A percentile compares a stretch with the other conserved stretches of the same genome.
Evolutionary conservation across 2,797 vertebrate genomes (phyloP).

Genomic region (Pygocentrus nattereri): DNA sequence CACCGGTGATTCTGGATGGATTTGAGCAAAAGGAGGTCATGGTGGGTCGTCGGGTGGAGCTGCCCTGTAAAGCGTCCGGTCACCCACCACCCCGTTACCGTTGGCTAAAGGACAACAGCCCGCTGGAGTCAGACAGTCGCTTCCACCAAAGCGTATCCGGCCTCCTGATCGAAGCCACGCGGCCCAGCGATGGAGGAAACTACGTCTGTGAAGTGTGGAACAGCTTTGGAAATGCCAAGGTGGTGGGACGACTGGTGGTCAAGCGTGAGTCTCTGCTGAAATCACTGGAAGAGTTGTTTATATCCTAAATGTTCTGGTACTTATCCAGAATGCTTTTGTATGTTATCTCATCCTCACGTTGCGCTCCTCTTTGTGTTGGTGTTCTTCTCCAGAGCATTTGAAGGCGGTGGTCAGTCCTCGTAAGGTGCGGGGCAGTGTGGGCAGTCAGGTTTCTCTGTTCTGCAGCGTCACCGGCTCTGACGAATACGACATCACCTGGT

Average conservation of each 20-base stretch:
- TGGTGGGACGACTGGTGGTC: constrained; percentile 90
- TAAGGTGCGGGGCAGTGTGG: constrained; percentile 96
- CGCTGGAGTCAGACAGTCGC: constrained; percentile 92
- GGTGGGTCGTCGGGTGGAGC: constrained; percentile 93
- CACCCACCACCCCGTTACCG: constrained; percentile 95
- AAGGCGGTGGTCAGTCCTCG: constrained; percentile 94
- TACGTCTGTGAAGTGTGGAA: constrained; percentile 99
- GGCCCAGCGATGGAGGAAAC: constrained; percentile 90
- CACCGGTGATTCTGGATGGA: constrained; percentile 95
- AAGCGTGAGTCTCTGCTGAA: constrained; percentile 87
- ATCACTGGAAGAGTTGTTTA: too few species aligned
- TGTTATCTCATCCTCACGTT: not conserved
- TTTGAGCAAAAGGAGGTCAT: constrained; percentile 95
- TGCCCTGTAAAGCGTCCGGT: constrained; percentile 97
- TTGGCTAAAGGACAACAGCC: constrained; percentile 97
- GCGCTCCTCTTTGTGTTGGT: constrained; percentile 6
- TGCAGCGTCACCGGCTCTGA: constrained; percentile 93
- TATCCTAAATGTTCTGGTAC: too few species aligned
- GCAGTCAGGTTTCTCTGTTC: constrained; percentile 96
- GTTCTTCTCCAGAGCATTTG: constrained; percentile 84
- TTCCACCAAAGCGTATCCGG: constrained; percentile 92
- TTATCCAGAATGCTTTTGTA: not conserved
- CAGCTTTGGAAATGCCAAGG: constrained; percentile 94
- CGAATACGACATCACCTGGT: constrained; percentile 96
- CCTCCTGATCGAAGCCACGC: constrained; percentile 89